Evolutionary conservation across 2,113 vertebrate species (phyloP).

Genomic region (Amblyopsis rosae): DNA sequence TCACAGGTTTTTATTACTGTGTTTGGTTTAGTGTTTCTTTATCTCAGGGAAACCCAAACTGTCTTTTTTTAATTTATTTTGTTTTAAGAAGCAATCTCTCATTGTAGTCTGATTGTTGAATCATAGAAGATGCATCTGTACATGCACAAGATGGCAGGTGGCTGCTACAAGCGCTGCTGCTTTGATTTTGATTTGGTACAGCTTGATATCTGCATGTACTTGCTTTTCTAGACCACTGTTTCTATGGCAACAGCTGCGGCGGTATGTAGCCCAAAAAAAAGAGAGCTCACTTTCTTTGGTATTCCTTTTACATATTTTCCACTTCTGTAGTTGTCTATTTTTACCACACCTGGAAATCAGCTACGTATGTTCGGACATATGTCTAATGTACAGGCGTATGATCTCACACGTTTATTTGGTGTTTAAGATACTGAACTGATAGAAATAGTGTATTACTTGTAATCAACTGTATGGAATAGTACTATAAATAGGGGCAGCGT

Average conservation of each 20-base stretch:
- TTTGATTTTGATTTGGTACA: constrained; percentile 33
- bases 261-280: constrained; percentile 7
- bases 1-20: constrained; percentile 24
- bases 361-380: no score
- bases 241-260: constrained; percentile 55
- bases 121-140: not conserved
- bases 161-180: not conserved
- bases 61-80: no score
- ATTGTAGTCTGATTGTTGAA: constrained; percentile 6
- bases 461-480: no score
- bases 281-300: not conserved
- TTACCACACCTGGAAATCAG: not conserved
- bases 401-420: no score
- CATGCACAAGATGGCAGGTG: not conserved
- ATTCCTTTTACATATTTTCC: not conserved
- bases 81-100: constrained; percentile 18
- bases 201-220: constrained; percentile 21
- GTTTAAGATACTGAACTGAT: no score
- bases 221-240: constrained; percentile 35
- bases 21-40: constrained; percentile 32
- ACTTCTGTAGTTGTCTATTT: not conserved
- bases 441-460: no score
- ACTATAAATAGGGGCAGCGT: no score
- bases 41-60: constrained; percentile 36
- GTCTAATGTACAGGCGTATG: no score